These are phyloP conservation scores for Dissostichus mawsoni DNA, from an alignment of 2,113 vertebrate species.

Conservation along the genomic window DNA sequence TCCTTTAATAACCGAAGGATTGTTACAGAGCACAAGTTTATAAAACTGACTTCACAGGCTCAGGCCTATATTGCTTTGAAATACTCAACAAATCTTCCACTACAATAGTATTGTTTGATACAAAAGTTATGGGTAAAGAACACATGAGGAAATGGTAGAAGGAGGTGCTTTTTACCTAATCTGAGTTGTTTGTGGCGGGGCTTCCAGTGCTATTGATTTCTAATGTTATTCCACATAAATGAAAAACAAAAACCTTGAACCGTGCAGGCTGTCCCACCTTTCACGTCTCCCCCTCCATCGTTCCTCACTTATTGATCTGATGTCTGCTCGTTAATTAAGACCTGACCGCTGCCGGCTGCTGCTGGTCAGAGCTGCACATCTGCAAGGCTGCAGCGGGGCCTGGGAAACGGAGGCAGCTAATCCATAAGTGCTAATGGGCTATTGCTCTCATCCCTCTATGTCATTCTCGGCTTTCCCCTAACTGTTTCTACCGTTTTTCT, in stretches of 20 bases:
- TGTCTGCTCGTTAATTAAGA: conserved; percentile 81
- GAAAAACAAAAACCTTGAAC: conserved; percentile 78
- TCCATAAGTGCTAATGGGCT: conserved; percentile 79
- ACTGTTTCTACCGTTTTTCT: neutral
- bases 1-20: conserved; percentile 28
- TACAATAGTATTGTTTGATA: neutral
- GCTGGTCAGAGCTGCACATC: conserved; percentile 72
- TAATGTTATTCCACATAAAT: conserved; percentile 72
- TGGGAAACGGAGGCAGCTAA: conserved; percentile 78
- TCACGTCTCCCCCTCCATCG: conserved; percentile 60
- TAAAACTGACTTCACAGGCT: conserved; percentile 28
- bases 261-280: conserved; percentile 59
- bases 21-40: conserved; percentile 16
- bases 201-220: conserved; percentile 61
- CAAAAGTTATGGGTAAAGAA: neutral
- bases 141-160: neutral
- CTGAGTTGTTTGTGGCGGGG: conserved; percentile 26
- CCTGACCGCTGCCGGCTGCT: conserved; percentile 64
- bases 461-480: conserved; percentile 50
- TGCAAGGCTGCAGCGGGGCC: conserved; percentile 65
- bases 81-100: neutral
- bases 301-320: conserved; percentile 77
- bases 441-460: conserved; percentile 51
- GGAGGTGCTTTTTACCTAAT: neutral
- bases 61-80: neutral